Evolutionary conservation across 2,797 vertebrate species (phyloP).

Genomic region (Ammospiza maritima): DNA sequence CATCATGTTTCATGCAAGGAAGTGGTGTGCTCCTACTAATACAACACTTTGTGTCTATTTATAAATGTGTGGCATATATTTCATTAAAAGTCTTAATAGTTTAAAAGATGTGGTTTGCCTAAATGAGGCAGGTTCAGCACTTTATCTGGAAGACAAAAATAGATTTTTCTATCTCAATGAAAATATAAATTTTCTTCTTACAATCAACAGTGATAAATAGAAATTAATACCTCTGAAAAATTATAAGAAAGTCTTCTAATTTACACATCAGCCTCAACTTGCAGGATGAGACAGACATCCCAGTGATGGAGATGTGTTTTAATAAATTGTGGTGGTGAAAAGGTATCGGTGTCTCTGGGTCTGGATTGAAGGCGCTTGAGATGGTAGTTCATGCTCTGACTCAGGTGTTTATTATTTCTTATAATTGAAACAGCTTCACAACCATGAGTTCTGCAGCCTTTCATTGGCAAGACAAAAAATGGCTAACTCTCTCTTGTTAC

Average conservation of each 20-base stretch:
- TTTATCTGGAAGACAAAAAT: neutral
- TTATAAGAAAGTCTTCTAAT: neutral
- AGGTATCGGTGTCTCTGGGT: neutral
- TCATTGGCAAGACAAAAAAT: neutral
- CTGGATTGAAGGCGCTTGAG: neutral
- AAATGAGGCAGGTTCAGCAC: neutral
- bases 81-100: neutral
- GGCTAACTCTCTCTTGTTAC: neutral
- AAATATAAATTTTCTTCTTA: neutral
- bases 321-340: neutral
- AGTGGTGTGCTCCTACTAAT: accelerated
- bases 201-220: neutral
- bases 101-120: neutral
- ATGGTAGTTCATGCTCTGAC: neutral
- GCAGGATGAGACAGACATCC: neutral
- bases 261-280: neutral
- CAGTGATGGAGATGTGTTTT: neutral
- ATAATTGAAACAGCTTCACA: neutral
- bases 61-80: neutral
- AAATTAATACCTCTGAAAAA: neutral
- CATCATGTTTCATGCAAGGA: neutral
- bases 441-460: neutral
- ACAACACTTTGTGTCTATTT: neutral
- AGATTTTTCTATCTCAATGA: neutral
- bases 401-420: neutral